Percentiles rank a stretch among this genome's conserved stretches.
Evolutionary conservation across 92 coral and sea anemone genomes (phyloP).

Genomic region (Heteractis magnifica): DNA sequence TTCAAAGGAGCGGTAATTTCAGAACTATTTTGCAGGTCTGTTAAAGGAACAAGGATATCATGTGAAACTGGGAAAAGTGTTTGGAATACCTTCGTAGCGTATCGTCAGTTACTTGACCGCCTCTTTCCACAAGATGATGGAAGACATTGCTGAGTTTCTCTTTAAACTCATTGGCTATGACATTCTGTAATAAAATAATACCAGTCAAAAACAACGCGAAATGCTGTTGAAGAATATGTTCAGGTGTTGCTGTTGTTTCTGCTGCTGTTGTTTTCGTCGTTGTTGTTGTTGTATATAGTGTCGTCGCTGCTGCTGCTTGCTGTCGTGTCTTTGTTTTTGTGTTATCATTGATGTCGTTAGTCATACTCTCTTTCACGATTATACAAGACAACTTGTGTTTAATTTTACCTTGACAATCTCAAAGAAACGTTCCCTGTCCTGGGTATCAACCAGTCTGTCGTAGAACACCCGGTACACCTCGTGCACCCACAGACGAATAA

Average conservation of each 20-base stretch:
- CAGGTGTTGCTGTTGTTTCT: not conserved
- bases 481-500: slow-evolving; percentile 91
- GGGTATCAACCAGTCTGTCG: slow-evolving; percentile 86
- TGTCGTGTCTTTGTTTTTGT: not conserved
- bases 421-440: slow-evolving; percentile 85
- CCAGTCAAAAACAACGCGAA: not conserved
- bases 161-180: slow-evolving; percentile 87
- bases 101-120: slow-evolving; percentile 85
- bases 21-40: too few species aligned
- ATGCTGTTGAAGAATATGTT: not conserved
- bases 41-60: not conserved
- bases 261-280: not conserved
- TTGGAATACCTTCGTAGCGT: slow-evolving; percentile 70
- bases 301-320: not conserved
- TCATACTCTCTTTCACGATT: too few species aligned
- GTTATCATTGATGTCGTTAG: not conserved
- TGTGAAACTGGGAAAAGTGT: not conserved
- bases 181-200: slow-evolving; percentile 54
- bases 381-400: not conserved
- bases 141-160: slow-evolving; percentile 82
- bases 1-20: too few species aligned
- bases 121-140: slow-evolving; percentile 73
- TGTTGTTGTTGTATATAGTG: not conserved
- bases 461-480: slow-evolving; percentile 97
- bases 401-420: slow-evolving; percentile 83